Percentiles rank a stretch among this genome's conserved stretches.
These are phyloP conservation scores for Struthio camelus DNA, from an alignment of 2,113 vertebrate genomes.

Conservation along the genomic window DNA sequence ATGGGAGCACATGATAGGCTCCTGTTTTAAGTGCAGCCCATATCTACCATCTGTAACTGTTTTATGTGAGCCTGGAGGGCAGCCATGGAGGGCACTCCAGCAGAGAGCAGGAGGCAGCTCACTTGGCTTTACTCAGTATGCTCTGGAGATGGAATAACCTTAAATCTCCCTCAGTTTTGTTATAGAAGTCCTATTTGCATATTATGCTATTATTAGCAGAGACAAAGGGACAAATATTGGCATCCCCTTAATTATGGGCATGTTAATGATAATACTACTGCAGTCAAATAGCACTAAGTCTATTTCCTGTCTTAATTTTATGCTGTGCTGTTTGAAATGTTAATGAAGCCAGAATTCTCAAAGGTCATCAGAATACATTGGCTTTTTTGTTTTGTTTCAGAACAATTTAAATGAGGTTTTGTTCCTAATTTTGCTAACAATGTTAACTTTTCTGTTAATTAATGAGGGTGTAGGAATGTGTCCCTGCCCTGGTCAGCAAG, in stretches of 20 bases:
- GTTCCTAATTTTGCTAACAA: conserved; percentile 64
- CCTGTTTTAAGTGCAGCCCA: neutral
- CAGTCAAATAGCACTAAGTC: conserved; percentile 39
- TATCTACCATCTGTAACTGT: neutral
- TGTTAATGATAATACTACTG: conserved; percentile 64
- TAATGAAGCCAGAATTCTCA: conserved; percentile 78
- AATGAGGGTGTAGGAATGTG: conserved; percentile 20
- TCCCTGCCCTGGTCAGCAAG: conserved; percentile 62
- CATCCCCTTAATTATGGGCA: conserved; percentile 66
- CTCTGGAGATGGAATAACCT: neutral
- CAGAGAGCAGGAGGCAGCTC: neutral
- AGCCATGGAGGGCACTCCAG: neutral
- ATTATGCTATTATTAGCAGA: conserved; percentile 40
- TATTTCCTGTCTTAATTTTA: conserved; percentile 71
- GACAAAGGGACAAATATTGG: conserved; percentile 46
- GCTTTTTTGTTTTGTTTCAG: conserved; percentile 65
- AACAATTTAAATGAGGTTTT: conserved; percentile 74
- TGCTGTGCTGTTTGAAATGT: conserved; percentile 70
- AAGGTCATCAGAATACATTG: conserved; percentile 75
- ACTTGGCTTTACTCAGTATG: neutral
- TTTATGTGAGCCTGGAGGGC: neutral
- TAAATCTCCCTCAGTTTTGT: neutral
- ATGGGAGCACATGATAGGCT: neutral
- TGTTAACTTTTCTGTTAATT: conserved; percentile 67
- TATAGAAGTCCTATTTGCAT: conserved; percentile 40